A percentile compares a stretch with the other conserved stretches of the same genome.
Conservation (phyloP, 2,113 vertebrate species). For the Brevimyrus niger region DNA sequence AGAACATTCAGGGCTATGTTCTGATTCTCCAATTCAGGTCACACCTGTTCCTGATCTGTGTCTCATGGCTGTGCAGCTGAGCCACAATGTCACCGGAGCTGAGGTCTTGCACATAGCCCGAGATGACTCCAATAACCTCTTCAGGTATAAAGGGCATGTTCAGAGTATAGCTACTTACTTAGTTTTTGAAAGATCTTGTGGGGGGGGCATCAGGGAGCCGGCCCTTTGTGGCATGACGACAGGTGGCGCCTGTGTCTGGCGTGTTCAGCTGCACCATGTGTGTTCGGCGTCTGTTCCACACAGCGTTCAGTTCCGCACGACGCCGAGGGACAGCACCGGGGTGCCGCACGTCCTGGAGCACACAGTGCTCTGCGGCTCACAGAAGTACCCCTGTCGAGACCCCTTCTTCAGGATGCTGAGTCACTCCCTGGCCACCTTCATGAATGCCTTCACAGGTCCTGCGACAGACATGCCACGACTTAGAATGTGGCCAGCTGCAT, state of each 20-base stretch:
- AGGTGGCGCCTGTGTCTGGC: not conserved
- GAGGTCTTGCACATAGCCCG: slow-evolving; percentile 84
- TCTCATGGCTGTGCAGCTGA: slow-evolving; percentile 80
- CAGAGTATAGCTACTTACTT: not conserved
- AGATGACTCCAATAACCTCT: slow-evolving; percentile 89
- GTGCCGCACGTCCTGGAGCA: slow-evolving; percentile 89
- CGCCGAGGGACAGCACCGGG: slow-evolving; percentile 82
- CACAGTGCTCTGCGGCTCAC: slow-evolving; percentile 83
- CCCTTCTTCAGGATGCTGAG: slow-evolving; percentile 98
- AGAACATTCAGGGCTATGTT: not conserved
- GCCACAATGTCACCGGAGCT: slow-evolving; percentile 79
- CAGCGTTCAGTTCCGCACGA: slow-evolving; percentile 86
- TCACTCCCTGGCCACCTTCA: slow-evolving; percentile 86
- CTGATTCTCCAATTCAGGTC: slow-evolving; percentile 57
- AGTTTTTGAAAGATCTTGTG: not conserved
- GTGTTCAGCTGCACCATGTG: not conserved
- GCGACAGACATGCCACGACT: not conserved
- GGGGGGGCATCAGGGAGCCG: not conserved
- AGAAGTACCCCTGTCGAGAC: slow-evolving; percentile 83
- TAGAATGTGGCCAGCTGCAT: not conserved
- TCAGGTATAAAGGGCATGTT: slow-evolving; percentile 66
- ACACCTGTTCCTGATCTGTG: slow-evolving; percentile 80
- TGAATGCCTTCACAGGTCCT: slow-evolving; percentile 95
- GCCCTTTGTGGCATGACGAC: not conserved
- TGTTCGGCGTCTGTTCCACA: not conserved